Evolutionary conservation across 35 echinoderm and acorn worm species (phyloP).

Genomic region (Holothuria glaberrima): DNA sequence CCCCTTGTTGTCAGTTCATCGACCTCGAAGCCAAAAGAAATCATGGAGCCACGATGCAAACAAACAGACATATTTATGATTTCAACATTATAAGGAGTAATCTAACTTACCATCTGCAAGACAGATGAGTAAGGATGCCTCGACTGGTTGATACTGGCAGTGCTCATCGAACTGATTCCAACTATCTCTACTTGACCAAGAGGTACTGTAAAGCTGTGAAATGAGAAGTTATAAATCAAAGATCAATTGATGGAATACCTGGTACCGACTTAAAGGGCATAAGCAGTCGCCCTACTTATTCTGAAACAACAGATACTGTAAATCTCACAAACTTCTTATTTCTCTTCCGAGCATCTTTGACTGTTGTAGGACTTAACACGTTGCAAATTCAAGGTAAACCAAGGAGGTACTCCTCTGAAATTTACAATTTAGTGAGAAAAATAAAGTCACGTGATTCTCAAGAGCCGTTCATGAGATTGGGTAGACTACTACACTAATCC

Average conservation of each 20-base stretch:
- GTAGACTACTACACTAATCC: too few relatives aligned
- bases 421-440: too few relatives aligned
- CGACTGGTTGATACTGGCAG: constrained; percentile 89
- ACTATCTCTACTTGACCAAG: constrained; percentile 70
- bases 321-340: too few relatives aligned
- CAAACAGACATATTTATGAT: constrained; percentile 16
- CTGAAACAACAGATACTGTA: too few relatives aligned
- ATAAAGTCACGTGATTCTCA: too few relatives aligned
- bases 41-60: neutral
- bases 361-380: too few relatives aligned
- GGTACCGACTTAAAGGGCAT: too few relatives aligned
- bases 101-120: constrained; percentile 94
- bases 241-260: neutral
- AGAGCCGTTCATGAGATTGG: too few relatives aligned
- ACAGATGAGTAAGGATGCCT: constrained; percentile 84
- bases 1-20: neutral
- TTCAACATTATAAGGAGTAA: neutral
- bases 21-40: neutral
- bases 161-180: constrained; percentile 96
- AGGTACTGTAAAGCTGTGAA: constrained; percentile 84
- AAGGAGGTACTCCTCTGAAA: too few relatives aligned
- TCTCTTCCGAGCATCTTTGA: too few relatives aligned
- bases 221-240: constrained; percentile 3
- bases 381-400: too few relatives aligned
- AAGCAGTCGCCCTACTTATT: too few relatives aligned